Base-by-base conservation (phyloP, 2,888 invertebrate genomes). In the Hypomecis atomaria region DNA sequence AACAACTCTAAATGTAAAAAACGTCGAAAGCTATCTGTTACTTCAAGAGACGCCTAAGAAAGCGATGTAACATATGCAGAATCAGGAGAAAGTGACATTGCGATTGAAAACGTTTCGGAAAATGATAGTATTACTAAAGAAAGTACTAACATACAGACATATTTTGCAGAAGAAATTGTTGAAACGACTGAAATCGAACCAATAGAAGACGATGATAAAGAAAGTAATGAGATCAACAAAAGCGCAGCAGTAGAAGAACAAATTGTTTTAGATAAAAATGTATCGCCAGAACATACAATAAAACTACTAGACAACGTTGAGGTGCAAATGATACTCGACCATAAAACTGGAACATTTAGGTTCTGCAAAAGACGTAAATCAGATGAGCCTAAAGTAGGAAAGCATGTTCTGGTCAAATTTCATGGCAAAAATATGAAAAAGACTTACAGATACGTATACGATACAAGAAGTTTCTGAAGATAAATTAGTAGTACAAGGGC, bases 341-440 rank as follows among this genome's bases (percentile, higher is more conserved):
- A 56, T 56, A 56, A 45, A 56, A 56, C 47, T 47, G 47, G 55
- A 55, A 55, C 55, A 55, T 55, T 55, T 55, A 55, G 11, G 40
- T 10, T 55, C 33, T 44, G 55, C 43, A 55, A 44, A 49, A 33
- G 34, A 49, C 48, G n/a, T 34, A 49, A 43, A 43, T 43, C 43
- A 43, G 33, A 36, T 34, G 36, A 10, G 48, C 48, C 48, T 49
- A 13, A 45, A 45, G 45, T 53, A 23, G 53, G 53, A 53, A 53
- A 53, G 33, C 42, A 53, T 53, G 42, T 53, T 53, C 42, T 53
- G 23, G 42, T 42, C 40, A 53, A 53, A 42, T 53, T 53, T 53
- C 42, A 53, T 42, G 53, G 53, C 53, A 53, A 53, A 42, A 53
- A 53, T 42, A 42, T 42, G 40, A 53, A 42, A 53, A 53, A 42